Base-by-base conservation (phyloP, 2,888 invertebrate genomes). In the Masnerella sp. region DNA sequence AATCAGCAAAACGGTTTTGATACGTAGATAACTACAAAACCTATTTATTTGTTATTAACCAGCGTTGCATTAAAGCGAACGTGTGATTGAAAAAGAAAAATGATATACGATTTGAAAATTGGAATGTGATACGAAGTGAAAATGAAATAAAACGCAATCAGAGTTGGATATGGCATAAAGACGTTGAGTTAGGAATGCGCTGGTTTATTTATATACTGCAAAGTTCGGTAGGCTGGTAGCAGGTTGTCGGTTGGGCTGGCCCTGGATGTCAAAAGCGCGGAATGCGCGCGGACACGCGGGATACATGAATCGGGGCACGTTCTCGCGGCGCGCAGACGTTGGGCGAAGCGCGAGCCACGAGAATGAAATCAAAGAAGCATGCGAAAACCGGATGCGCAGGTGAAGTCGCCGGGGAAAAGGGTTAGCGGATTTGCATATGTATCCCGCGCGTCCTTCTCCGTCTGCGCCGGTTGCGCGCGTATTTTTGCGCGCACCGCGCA, bases 321-420 rank as follows among this genome's bases (percentile, higher is more conserved):
- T 65, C 47, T 18, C n/a, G n/a, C n/a, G n/a, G n/a, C n/a, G 38
- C 25, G 34, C 54, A 59, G 75, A 64, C 70, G 71, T 69, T 67
- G 45, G 54, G 25, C 45, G 61, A 61, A 32, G 61, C 72, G 69
- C 76, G 78, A 68, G 65, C 75, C 68, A 77, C 72, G 74, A 77
- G 78, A 76, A 78, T 77, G 76, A 74, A 79, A 79, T 78, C 75
- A 76, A 76, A 80, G 78, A 79, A 77, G 78, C 78, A 78, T 72
- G 79, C 81, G 81, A 83, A 83, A 84, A 84, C 84, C 84, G 84
- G 84, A 84, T 84, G 80, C 82, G 84, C 84, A 84, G 84, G 83
- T 84, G 84, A 84, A 84, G 84, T 82, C 77, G 75, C 49, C 36
- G 43, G 68, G 75, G 76, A 77, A 74, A 69, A 78, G 79, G 79